Base-by-base conservation (phyloP, 2,888 invertebrate genomes). In the Brenthis hecate region DNA sequence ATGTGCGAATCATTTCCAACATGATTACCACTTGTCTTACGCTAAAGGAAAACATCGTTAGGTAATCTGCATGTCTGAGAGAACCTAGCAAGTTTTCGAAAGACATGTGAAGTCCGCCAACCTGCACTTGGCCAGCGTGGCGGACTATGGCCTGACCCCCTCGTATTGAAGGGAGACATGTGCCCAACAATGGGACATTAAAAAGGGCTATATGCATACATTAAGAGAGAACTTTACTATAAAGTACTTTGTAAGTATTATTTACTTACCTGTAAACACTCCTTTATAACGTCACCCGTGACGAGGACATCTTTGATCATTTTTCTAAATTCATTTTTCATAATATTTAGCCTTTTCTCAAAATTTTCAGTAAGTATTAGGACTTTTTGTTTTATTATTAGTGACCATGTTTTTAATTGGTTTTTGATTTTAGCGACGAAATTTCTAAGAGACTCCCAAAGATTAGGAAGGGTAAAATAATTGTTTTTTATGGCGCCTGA, bases 401-500 rank as follows among this genome's bases (percentile, higher is more conserved):
- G 66, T 5, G 78, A 72, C 78, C 81, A 83, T 56, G 57, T 55
- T 13, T 71, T 70, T 23, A 85, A 74, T 71, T 81, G 83, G 8
- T 78, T 72, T 23, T 76, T 80, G 14, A 81, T 80, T 47, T 77
- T 76, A 32, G 76, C 66, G n/a, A 81, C 80, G 14, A 83, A 68
- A n/a, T 71, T 65, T 74, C 81, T 82, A 2, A 87, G 63, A 16
- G 76, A 75, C 13, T 81, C 76, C 84, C 82, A 85, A 19, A 78
- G 77, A 56, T 74, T 76, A 5, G 32, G 54, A 6, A 62, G 3
- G 14, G 19, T 43, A 43, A 23, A 54, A 36, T 62, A 23, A n/a
- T 62, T 43, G 0, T 16, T 53, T 8, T 53, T 14, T 16, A 11
- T 11, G 6, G 14, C 43, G 16, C 5, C 13, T 13, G 14, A 53